A percentile compares a stretch with the other conserved stretches of the same genome.
Conservation (phyloP, 2,113 vertebrate species). For the Tetraodon nigroviridis region DNA sequence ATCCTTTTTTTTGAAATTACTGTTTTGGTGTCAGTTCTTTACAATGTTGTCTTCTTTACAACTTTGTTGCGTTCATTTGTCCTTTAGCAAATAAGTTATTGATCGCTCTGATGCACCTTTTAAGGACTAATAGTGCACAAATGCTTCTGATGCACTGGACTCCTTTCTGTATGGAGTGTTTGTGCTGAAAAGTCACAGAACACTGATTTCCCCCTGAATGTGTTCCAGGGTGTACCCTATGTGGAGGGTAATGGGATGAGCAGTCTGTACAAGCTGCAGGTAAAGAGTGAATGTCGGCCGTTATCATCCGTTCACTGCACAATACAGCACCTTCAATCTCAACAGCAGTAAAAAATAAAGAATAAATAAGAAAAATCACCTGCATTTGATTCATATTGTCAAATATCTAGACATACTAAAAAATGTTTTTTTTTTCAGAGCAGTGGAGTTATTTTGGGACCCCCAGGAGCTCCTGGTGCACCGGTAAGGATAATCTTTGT, state of each 20-base stretch:
- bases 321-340: constrained; percentile 13
- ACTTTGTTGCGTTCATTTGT: constrained; percentile 12
- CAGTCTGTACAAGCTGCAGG: constrained; percentile 96
- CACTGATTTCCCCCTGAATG: constrained; percentile 33
- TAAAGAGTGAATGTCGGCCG: constrained; percentile 61
- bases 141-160: constrained; percentile 37
- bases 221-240: constrained; percentile 78
- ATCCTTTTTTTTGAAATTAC: constrained; percentile 12
- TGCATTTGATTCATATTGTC: constrained; percentile 34
- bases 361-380: constrained; percentile 10
- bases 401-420: constrained; percentile 35
- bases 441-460: constrained; percentile 75
- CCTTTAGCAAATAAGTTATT: constrained; percentile 57
- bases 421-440: constrained; percentile 75
- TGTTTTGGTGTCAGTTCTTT: constrained; percentile 19
- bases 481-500: constrained; percentile 76
- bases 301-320: constrained; percentile 16
- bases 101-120: constrained; percentile 57
- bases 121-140: constrained; percentile 45
- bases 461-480: constrained; percentile 86
- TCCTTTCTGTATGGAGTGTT: constrained; percentile 17
- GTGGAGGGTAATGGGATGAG: constrained; percentile 93
- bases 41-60: constrained; percentile 15
- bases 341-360: not conserved
- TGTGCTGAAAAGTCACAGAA: constrained; percentile 22